Evolutionary conservation across 1,140 invertebrate species (phyloP).

Genomic region (Oreohelix idahoensis): DNA sequence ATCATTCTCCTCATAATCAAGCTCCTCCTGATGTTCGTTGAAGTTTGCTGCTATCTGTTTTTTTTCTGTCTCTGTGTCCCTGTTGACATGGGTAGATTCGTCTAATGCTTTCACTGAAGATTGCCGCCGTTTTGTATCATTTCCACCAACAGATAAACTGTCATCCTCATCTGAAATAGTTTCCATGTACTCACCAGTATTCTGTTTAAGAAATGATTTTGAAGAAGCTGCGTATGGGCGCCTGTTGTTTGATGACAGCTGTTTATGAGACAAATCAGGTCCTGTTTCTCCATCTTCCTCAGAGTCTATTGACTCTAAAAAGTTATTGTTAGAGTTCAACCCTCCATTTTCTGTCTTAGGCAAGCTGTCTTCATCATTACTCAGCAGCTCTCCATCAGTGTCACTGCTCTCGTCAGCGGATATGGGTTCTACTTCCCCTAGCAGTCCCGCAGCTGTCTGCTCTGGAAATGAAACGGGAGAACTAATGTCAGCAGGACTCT

Average conservation of each 20-base stretch:
- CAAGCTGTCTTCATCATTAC: slow-evolving; percentile 28
- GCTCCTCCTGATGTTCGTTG: slow-evolving; percentile 66
- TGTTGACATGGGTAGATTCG: slow-evolving; percentile 31
- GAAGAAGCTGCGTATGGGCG: background rate
- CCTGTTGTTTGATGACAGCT: background rate
- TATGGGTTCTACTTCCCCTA: slow-evolving; percentile 15
- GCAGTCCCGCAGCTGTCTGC: background rate
- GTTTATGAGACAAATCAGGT: background rate
- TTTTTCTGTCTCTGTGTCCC: slow-evolving; percentile 35
- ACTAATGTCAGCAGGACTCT: slow-evolving; percentile 40
- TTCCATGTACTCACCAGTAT: slow-evolving; percentile 33
- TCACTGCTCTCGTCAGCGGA: slow-evolving; percentile 35
- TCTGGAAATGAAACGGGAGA: slow-evolving; percentile 19
- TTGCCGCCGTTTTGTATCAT: slow-evolving; percentile 5
- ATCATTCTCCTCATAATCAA: slow-evolving; percentile 65
- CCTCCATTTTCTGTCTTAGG: background rate
- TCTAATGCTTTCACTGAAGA: background rate
- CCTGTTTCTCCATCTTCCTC: slow-evolving; percentile 28
- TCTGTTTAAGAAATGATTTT: background rate
- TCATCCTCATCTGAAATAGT: slow-evolving; percentile 44
- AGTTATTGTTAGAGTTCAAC: slow-evolving; percentile 17
- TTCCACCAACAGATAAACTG: slow-evolving; percentile 54
- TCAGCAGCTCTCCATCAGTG: slow-evolving; percentile 36
- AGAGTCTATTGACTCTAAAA: slow-evolving; percentile 37
- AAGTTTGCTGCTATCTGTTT: slow-evolving; percentile 72